Conservation (phyloP, 2,888 invertebrate species). For the Pharmacophagus antenor region DNA sequence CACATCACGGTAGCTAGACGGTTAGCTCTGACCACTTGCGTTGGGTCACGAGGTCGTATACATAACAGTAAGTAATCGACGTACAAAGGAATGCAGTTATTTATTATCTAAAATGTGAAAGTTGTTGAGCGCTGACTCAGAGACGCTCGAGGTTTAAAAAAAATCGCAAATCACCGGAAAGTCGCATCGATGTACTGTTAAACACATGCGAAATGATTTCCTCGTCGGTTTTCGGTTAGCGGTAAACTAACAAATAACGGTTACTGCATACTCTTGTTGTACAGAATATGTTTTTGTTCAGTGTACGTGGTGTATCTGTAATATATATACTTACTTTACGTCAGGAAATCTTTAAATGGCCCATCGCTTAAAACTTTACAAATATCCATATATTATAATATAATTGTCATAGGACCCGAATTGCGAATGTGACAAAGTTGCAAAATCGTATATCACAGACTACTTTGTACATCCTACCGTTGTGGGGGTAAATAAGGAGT, state of each 20-base stretch:
- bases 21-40: neutral
- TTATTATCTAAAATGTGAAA: slow-evolving; percentile 56
- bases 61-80: slow-evolving; percentile 23
- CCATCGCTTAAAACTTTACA: too few species aligned
- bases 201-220: slow-evolving; percentile 41
- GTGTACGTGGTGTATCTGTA: too few species aligned
- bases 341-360: too few species aligned
- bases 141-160: slow-evolving; percentile 43
- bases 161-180: slow-evolving; percentile 49
- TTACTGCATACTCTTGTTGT: neutral
- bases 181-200: slow-evolving; percentile 51
- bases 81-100: slow-evolving; percentile 37
- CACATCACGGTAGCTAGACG: neutral
- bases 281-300: neutral
- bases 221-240: slow-evolving; percentile 45
- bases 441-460: too few species aligned
- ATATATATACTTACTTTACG: too few species aligned
- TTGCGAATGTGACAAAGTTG: too few species aligned
- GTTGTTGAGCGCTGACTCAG: slow-evolving; percentile 40
- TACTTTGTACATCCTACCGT: too few species aligned
- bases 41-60: slow-evolving; percentile 1
- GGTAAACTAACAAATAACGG: slow-evolving; percentile 32
- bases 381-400: too few species aligned
- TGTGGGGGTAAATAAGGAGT: too few species aligned
- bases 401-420: too few species aligned